A percentile compares a stretch with the other conserved stretches of the same genome.
Conservation (phyloP, 2,888 invertebrate species). For the Sylvicola fuscatus region DNA sequence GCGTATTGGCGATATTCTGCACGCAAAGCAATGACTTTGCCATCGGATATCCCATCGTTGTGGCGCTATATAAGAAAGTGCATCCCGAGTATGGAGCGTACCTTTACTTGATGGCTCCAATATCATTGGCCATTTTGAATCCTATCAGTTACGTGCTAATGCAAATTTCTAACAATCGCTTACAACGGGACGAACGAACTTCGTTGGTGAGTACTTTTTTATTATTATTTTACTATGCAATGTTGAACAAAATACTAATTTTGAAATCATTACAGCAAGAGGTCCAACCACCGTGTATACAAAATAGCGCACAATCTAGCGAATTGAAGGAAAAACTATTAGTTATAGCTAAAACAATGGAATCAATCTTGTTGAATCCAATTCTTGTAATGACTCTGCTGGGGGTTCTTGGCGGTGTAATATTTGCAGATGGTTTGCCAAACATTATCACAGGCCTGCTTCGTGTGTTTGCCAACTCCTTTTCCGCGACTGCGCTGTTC, state of each 20-base stretch:
- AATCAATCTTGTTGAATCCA: conserved; percentile 69
- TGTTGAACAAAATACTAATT: too few species aligned
- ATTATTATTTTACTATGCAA: background rate
- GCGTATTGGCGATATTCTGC: conserved; percentile 82
- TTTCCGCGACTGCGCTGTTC: conserved; percentile 80
- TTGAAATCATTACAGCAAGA: too few species aligned
- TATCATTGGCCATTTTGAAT: conserved; percentile 79
- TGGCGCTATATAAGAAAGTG: conserved; percentile 60
- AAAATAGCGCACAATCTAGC: background rate
- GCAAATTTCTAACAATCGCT: conserved; percentile 43
- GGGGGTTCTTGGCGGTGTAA: conserved; percentile 67
- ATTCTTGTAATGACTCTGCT: conserved; percentile 83
- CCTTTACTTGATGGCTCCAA: conserved; percentile 83
- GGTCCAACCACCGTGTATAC: background rate
- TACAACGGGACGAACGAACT: conserved; percentile 8
- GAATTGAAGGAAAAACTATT: conserved; percentile 9
- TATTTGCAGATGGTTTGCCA: conserved; percentile 61
- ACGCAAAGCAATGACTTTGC: conserved; percentile 98
- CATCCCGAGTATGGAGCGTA: conserved; percentile 85
- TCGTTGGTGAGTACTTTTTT: conserved; percentile 12
- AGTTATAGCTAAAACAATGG: conserved; percentile 28
- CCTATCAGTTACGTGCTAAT: conserved; percentile 78
- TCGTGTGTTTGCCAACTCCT: conserved; percentile 66
- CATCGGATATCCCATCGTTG: conserved; percentile 83
- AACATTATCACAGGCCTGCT: conserved; percentile 51